Conservation (phyloP, 35 echinoderm and acorn worm genomes). For the Heliocidaris tuberculata region DNA sequence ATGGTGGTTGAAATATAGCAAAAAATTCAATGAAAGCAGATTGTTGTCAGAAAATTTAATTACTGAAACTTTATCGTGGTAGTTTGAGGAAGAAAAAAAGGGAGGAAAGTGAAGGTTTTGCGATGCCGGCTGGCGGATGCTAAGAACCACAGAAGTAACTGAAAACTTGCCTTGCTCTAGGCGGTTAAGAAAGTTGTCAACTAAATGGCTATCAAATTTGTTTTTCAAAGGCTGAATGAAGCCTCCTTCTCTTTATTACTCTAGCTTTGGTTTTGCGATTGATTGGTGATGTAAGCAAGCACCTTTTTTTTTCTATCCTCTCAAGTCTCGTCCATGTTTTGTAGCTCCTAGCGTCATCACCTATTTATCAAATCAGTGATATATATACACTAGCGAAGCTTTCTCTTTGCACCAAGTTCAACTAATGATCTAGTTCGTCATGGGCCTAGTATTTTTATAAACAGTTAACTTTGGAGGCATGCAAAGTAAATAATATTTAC, state of each 20-base stretch:
- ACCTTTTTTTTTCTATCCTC: background rate
- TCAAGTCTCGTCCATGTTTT: background rate
- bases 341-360: background rate
- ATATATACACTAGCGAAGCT: background rate
- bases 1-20: background rate
- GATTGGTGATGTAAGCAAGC: slow-evolving; percentile 1
- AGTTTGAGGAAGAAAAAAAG: slow-evolving; percentile 36
- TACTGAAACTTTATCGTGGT: slow-evolving; percentile 53
- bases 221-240: slow-evolving; percentile 33
- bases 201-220: slow-evolving; percentile 50
- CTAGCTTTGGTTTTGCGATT: slow-evolving; percentile 14
- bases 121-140: background rate
- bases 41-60: slow-evolving; percentile 45
- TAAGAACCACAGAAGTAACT: slow-evolving; percentile 24
- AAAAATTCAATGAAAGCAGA: slow-evolving; percentile 50
- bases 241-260: background rate
- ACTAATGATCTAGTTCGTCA: background rate
- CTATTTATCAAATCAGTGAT: slow-evolving; percentile 13
- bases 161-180: slow-evolving; percentile 31
- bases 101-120: background rate
- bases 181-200: slow-evolving; percentile 39
- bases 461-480: background rate
- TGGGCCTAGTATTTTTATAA: background rate
- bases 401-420: background rate
- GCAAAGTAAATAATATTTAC: background rate